These are phyloP conservation scores for Drosophila teissieri DNA, from an alignment of 1,140 invertebrate genomes.

Conservation along the genomic window DNA sequence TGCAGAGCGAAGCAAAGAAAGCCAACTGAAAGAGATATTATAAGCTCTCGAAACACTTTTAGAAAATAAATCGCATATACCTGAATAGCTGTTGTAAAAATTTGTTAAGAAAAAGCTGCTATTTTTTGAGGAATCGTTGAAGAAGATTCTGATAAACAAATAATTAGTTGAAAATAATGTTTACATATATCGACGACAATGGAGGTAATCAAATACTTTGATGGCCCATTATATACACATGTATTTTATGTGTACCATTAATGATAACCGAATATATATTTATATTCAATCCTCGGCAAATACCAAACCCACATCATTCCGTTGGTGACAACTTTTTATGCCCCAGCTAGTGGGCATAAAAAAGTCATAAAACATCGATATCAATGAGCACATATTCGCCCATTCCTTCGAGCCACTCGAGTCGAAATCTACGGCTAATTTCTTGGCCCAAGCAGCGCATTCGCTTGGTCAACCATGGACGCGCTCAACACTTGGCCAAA, in stretches of 20 bases:
- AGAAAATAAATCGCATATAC: neutral
- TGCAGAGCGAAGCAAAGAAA: neutral
- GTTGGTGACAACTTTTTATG: constrained; percentile 47
- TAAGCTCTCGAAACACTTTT: neutral
- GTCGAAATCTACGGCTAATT: constrained; percentile 49
- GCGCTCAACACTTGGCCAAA: constrained; percentile 34
- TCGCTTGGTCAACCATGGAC: constrained; percentile 45
- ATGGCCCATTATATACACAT: constrained; percentile 8
- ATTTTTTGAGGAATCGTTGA: neutral
- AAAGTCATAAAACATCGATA: constrained; percentile 50
- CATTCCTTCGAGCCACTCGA: constrained; percentile 26
- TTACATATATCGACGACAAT: neutral
- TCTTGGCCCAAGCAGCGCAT: constrained; percentile 44
- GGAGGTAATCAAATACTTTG: neutral
- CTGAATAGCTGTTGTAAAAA: neutral
- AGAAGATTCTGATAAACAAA: neutral
- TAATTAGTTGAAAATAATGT: constrained; percentile 22
- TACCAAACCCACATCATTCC: constrained; percentile 35
- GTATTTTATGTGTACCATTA: constrained; percentile 31
- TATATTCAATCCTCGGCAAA: constrained; percentile 28
- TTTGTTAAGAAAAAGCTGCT: neutral
- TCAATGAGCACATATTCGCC: constrained; percentile 50
- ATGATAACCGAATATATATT: constrained; percentile 28
- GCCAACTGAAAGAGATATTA: neutral
- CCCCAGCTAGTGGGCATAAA: constrained; percentile 29